A percentile compares a stretch with the other conserved stretches of the same genome.
Evolutionary conservation across 2,113 vertebrate species (phyloP).

Genomic region (Onychostoma macrolepis): DNA sequence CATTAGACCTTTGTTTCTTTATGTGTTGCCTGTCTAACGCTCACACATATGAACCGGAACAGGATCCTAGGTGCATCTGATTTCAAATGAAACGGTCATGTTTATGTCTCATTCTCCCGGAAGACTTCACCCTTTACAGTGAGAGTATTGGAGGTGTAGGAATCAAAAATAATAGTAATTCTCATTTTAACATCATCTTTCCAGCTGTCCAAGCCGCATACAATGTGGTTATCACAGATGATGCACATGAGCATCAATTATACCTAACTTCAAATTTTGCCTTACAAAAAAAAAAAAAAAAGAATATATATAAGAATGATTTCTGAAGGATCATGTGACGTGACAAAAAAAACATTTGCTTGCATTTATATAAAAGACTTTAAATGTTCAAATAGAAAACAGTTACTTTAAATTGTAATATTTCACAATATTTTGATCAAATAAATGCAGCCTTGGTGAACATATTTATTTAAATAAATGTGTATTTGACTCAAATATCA

Average conservation of each 20-base stretch:
- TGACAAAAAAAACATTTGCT: too few species aligned
- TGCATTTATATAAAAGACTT: too few species aligned
- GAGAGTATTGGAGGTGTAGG: too few species aligned
- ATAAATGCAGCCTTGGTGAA: neutral
- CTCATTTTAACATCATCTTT: too few species aligned
- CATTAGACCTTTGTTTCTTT: neutral
- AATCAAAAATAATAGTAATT: too few species aligned
- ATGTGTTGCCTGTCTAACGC: neutral
- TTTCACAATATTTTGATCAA: neutral
- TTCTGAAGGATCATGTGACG: neutral
- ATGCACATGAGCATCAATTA: neutral
- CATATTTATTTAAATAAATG: neutral
- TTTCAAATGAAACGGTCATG: neutral
- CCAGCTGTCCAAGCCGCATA: too few species aligned
- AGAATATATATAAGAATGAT: neutral
- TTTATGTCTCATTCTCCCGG: neutral
- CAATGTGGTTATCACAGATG: neutral
- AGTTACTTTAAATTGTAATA: neutral
- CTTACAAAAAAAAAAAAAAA: neutral
- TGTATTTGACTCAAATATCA: neutral
- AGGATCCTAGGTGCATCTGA: neutral
- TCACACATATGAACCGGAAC: neutral
- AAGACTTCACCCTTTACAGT: too few species aligned
- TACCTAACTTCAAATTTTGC: neutral
- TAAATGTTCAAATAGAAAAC: neutral